Evolutionary conservation across 2,888 invertebrate genomes (phyloP).

Genomic region (Sphecodes monilicornis): DNA sequence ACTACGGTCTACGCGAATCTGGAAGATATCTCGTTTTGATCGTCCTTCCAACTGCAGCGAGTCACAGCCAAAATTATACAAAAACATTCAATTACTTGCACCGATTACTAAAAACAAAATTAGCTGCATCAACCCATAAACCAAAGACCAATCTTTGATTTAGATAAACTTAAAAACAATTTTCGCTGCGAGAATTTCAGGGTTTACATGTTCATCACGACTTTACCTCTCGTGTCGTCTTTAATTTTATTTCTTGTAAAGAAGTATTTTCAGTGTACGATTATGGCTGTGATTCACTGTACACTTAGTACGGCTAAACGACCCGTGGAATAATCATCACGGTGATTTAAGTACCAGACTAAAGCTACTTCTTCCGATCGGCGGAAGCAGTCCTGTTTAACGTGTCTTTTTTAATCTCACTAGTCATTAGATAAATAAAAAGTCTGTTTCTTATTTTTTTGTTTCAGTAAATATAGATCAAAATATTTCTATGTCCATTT

Average conservation of each 20-base stretch:
- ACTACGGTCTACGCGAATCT: conserved; percentile 62
- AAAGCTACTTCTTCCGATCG: conserved; percentile 45
- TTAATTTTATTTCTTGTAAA: not conserved
- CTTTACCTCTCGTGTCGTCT: not conserved
- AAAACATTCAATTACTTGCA: not conserved
- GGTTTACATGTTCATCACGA: not conserved
- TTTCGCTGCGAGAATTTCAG: not conserved
- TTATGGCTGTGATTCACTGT: not conserved
- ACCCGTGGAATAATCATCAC: conserved; percentile 22
- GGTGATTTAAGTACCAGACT: conserved; percentile 32
- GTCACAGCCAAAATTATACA: not conserved
- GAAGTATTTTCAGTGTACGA: not conserved
- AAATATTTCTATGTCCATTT: conserved; percentile 55
- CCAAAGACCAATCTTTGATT: not conserved
- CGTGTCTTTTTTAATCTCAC: conserved; percentile 32
- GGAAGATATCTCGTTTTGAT: conserved; percentile 61
- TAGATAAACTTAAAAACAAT: not conserved
- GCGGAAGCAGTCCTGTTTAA: conserved; percentile 52
- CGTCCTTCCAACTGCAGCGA: conserved; percentile 14
- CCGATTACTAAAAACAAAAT: not conserved
- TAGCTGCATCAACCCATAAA: not conserved
- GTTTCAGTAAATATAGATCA: conserved; percentile 55
- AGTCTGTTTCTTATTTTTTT: conserved; percentile 39
- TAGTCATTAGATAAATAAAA: conserved; percentile 58
- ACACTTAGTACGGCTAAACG: not conserved